A percentile compares a stretch with the other conserved stretches of the same genome.
phyloP scores from a whole-genome alignment of 2,888 invertebrate genomes.

The Platycheirus albimanus region DNA sequence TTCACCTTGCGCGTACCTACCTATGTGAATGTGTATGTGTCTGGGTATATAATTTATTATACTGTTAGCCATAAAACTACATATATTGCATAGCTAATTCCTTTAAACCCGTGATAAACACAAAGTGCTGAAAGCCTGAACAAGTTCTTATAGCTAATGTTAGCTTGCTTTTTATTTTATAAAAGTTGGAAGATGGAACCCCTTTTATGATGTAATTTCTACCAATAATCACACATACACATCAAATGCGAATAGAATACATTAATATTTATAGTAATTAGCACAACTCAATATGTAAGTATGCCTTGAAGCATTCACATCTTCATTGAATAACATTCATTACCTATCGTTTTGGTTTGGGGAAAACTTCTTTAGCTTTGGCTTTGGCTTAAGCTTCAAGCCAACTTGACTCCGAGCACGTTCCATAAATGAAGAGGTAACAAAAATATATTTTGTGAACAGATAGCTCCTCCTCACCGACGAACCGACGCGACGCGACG shows the following conservation, averaged over 20 bases:
- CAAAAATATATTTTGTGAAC: slow-evolving; percentile 41
- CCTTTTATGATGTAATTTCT: slow-evolving; percentile 56
- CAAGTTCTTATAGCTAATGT: slow-evolving; percentile 41
- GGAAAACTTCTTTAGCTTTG: slow-evolving; percentile 35
- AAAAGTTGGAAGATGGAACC: slow-evolving; percentile 17
- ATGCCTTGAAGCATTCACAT: slow-evolving; percentile 49
- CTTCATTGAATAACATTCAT: slow-evolving; percentile 41
- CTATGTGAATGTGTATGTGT: too few relatives aligned
- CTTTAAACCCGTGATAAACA: neutral
- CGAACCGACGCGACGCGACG: too few relatives aligned
- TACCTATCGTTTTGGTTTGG: slow-evolving; percentile 25
- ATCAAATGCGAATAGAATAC: slow-evolving; percentile 20
- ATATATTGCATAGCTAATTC: slow-evolving; percentile 2
- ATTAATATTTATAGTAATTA: slow-evolving; percentile 53
- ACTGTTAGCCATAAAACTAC: neutral
- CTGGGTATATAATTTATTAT: neutral
- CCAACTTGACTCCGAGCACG: slow-evolving; percentile 22
- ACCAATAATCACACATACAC: slow-evolving; percentile 40
- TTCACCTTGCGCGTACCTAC: neutral
- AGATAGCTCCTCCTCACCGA: slow-evolving; percentile 27
- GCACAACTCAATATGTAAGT: slow-evolving; percentile 27
- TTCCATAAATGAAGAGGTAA: slow-evolving; percentile 37
- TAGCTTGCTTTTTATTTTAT: slow-evolving; percentile 18
- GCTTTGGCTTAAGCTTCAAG: too few relatives aligned
- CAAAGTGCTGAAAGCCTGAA: slow-evolving; percentile 12